Evolutionary conservation across 2,888 invertebrate genomes (phyloP), one percentile per base, ranked within the genome.

Genomic region (Neoscelio sp.): DNA sequence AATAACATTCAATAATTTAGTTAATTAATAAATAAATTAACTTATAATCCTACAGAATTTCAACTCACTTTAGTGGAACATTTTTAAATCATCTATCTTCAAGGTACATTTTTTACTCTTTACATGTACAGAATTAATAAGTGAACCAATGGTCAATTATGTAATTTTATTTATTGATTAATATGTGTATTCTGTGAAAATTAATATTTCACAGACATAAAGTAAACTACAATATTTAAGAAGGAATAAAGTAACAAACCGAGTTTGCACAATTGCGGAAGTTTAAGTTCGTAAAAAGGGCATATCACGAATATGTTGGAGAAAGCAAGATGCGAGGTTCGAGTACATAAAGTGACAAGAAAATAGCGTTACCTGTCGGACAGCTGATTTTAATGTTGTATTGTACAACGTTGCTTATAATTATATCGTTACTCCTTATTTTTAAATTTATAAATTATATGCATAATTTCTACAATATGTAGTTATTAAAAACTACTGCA

Each of bases 281-380:
- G 64, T 13, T 64, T 17, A 35, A 35, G 35, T 30, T 12, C 23
- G 2, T 10, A 35, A 35, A 35, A 65, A 50, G 64, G 18, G 64
- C 26, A 52, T 18, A 52, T 50, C 50, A 40, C 40, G 64, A 65
- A 40, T 46, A 7, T 28, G 40, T 38, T 6, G 7, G 64, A 64
- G 64, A 64, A 64, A 64, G 64, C 50, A 48, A 64, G 64, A 64
- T 48, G 26, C 35, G 20, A 40, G 50, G 40, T 52, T 65, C 35
- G n/a, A 50, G 12, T 28, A 30, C 40, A 40, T 28, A 48, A 48
- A 65, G 26, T 65, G 40, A 50, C 64, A 65, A 40, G 50, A 50
- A 65, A 38, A 48, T 64, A 48, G 33, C 13, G 4, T 18, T 44
- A 10, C 20, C 10, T 2, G 35, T 6, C 44, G 18, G 20, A 7